Evolutionary conservation across 2,797 vertebrate species (phyloP), one percentile per base, ranked within the genome.

Genomic region (Rhinoraja longicauda): DNA sequence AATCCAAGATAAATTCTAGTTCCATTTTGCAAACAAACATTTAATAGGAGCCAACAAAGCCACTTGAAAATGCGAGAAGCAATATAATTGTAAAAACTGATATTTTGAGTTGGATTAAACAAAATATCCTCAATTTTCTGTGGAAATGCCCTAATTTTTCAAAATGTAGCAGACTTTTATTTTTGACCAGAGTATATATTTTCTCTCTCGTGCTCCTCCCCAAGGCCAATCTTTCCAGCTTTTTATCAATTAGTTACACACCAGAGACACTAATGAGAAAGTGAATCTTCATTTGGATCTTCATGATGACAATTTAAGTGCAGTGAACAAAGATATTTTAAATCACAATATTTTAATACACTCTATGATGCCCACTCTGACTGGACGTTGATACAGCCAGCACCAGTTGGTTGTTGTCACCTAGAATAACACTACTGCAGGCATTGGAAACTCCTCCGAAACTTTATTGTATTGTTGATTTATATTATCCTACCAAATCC

Each of bases 271-370:
- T 73, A 91, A 53, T 91, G 72, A 91, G 36, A 45, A 73, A 91
- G 6, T 67, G 64, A 84, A 70, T 91, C 88, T 72, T 72, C 90
- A 45, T 91, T 91, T 91, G 90, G 3, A 53, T 39, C 90, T 53
- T 73, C 64, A 91, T 24, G 8, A 39, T 24, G 26, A 67, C 21
- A 91, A 39, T 73, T 91, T 45, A 91, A 91, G 13, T 53, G 90
- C 10, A 72, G 21, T 73, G 24, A 26, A 45, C 72, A 36, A 73
- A 73, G 57, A 88, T n/a, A 17, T 88, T 88, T 64, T 62, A n/a
- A 64, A 17, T 13, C 29, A 1, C 59, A 64, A 32, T 84, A n/a
- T 64, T 88, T 64, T 88, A 7, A 81, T 8, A 53, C 78, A 57
- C 45, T 32, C 10, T 29, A 4, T 57, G 13, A 0, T 9, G 19